Evolutionary conservation across 2,113 vertebrate species (phyloP), one percentile per base, ranked within the genome.

Genomic region (Bombycilla garrulus): DNA sequence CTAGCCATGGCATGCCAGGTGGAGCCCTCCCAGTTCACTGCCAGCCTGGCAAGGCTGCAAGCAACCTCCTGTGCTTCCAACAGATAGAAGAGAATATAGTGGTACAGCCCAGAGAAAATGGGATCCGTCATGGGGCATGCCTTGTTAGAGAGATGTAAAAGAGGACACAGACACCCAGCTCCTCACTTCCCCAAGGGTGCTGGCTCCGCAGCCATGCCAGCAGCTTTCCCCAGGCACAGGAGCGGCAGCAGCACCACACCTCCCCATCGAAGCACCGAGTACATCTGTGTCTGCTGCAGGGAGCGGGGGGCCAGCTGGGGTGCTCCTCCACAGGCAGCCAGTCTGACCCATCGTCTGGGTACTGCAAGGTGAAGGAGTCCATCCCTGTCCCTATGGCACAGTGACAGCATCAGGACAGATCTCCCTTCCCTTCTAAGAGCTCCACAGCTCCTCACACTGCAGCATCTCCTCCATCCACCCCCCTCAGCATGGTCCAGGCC

Each of bases 41-140:
- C 56, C 2, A 4, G 70, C 69, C 60, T 66, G 64, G 61, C 47
- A 74, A 42, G 61, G 72, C 40, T 54, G 33, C 64, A n/a, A 81
- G 72, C 64, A 93, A 33, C 11, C 35, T 45, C 50, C 45, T 29
- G 42, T 38, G 44, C 42, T 57, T 81, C 83, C 82, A 82, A 53
- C 54, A 79, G 88, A 31, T 11, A 1, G 26, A 38, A 25, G 23
- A 89, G 54, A 77, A 93, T 21, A 24, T 60, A 90, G 50, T 6
- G 0, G 44, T 7, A 2, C 2, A 5, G 85, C 26, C 58, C 2
- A 4, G 17, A 48, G 21, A 22, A 51, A 92, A 78, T 0, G 0
- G 74, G 66, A 79, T 90, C 29, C 42, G 71, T 45, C 19, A 3
- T 5, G 1, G 82, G 21, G 40, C 13, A 83, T 2, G 33, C 47